Percentiles rank a stretch among this genome's conserved stretches.
Conservation (phyloP, 2,113 vertebrate species). For the Pholis gunnellus region DNA sequence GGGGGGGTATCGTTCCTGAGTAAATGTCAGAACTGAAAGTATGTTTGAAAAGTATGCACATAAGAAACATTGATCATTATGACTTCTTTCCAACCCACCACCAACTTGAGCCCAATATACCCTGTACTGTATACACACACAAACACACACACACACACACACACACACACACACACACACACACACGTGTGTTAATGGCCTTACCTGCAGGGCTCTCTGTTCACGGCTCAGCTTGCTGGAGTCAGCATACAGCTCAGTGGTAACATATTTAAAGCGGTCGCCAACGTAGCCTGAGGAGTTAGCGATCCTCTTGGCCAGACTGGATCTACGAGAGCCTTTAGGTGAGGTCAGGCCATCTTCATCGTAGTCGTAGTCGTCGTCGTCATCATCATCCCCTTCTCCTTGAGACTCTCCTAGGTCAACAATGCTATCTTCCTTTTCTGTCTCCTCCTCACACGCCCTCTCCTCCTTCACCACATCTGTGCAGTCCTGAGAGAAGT, state of each 20-base stretch:
- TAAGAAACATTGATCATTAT: conserved; percentile 39
- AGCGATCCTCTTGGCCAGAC: conserved; percentile 95
- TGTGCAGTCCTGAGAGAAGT: conserved; percentile 42
- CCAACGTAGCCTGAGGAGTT: conserved; percentile 98
- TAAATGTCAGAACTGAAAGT: conserved; percentile 50
- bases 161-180: background rate
- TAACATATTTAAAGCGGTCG: conserved; percentile 98
- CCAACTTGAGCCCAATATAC: conserved; percentile 29
- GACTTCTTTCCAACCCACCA: conserved; percentile 42
- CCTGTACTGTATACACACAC: conserved; percentile 27
- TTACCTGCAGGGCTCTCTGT: conserved; percentile 98
- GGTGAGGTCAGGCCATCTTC: conserved; percentile 75
- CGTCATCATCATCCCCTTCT: conserved; percentile 82
- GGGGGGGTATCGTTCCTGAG: conserved; percentile 29
- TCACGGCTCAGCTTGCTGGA: conserved; percentile 98
- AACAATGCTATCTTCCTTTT: conserved; percentile 76
- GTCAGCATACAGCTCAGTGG: conserved; percentile 97
- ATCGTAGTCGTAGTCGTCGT: conserved; percentile 79
- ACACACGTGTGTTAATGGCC: conserved; percentile 60
- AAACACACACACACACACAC: background rate
- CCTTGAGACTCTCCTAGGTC: conserved; percentile 78
- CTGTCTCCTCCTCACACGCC: conserved; percentile 45
- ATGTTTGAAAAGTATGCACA: conserved; percentile 60
- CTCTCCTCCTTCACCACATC: conserved; percentile 65
- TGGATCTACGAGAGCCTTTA: conserved; percentile 86